Evolutionary conservation across 2,113 vertebrate species (phyloP).

Genomic region (Thalassoma bifasciatum): DNA sequence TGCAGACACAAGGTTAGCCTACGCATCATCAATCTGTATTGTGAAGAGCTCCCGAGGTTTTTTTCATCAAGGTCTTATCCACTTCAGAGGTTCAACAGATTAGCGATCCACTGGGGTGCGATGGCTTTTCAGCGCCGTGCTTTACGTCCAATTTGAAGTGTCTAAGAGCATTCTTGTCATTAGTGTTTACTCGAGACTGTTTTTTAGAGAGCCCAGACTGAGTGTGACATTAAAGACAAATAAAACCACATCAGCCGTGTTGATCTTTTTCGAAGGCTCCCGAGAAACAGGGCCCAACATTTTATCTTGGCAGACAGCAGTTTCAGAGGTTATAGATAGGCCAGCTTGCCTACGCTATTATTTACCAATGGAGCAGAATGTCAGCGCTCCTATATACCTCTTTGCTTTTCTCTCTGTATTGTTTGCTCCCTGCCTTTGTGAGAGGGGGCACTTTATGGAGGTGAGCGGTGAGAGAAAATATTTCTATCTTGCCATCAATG

Average conservation of each 20-base stretch:
- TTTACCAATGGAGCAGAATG: slow-evolving; percentile 93
- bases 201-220: slow-evolving; percentile 81
- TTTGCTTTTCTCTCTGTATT: slow-evolving; percentile 86
- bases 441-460: slow-evolving; percentile 90
- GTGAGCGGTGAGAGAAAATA: slow-evolving; percentile 87
- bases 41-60: slow-evolving; percentile 67
- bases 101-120: slow-evolving; percentile 69
- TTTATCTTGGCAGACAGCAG: slow-evolving; percentile 91
- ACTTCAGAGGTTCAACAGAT: slow-evolving; percentile 79
- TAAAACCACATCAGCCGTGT: slow-evolving; percentile 80
- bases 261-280: slow-evolving; percentile 86
- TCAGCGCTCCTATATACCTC: slow-evolving; percentile 84
- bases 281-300: slow-evolving; percentile 86
- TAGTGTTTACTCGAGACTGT: slow-evolving; percentile 77
- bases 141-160: slow-evolving; percentile 77
- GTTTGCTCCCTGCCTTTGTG: slow-evolving; percentile 92
- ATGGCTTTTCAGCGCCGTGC: slow-evolving; percentile 69
- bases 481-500: slow-evolving; percentile 90
- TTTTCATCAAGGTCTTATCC: slow-evolving; percentile 76
- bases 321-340: slow-evolving; percentile 92
- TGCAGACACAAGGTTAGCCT: slow-evolving; percentile 33
- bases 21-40: slow-evolving; percentile 67
- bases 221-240: slow-evolving; percentile 83
- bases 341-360: slow-evolving; percentile 87
- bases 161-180: slow-evolving; percentile 80